These are phyloP conservation scores for Rhea americana DNA, from an alignment of 2,113 vertebrate genomes.

Conservation along the genomic window DNA sequence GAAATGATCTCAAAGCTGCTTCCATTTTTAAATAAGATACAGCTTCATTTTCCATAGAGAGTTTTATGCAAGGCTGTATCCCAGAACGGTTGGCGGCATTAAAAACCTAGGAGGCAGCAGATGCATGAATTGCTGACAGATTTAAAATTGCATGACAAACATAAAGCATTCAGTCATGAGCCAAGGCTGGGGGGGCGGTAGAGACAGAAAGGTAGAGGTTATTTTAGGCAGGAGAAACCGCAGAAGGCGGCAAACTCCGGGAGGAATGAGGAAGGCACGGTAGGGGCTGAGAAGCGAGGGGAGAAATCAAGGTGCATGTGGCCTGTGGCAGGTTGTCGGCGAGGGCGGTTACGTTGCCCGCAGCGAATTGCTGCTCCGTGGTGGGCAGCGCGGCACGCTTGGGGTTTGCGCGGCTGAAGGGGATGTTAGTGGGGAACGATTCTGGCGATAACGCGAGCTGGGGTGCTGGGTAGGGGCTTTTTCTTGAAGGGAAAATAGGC, in stretches of 20 bases:
- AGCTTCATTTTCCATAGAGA: constrained; percentile 10
- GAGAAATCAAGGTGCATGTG: background rate
- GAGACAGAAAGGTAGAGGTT: constrained; percentile 39
- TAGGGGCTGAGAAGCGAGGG: background rate
- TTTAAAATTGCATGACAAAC: constrained; percentile 45
- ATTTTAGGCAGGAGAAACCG: background rate
- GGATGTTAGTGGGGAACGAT: too few relatives aligned
- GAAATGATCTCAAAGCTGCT: background rate
- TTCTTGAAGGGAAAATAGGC: background rate
- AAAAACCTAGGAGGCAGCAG: constrained; percentile 43
- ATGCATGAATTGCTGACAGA: constrained; percentile 61
- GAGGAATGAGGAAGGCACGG: background rate
- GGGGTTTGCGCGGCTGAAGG: too few relatives aligned
- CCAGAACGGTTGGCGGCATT: background rate
- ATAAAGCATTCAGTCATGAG: constrained; percentile 14
- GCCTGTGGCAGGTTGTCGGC: too few relatives aligned
- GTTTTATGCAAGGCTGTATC: constrained; percentile 20
- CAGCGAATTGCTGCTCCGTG: too few relatives aligned
- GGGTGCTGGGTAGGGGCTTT: background rate
- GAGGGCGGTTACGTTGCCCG: too few relatives aligned
- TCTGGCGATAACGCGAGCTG: too few relatives aligned
- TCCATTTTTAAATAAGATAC: background rate
- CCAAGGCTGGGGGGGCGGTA: constrained; percentile 7
- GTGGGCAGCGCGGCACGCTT: too few relatives aligned
- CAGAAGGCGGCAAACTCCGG: background rate